Evolutionary conservation across 2,888 invertebrate species (phyloP).

Genomic region (Drosophila mayaguana): DNA sequence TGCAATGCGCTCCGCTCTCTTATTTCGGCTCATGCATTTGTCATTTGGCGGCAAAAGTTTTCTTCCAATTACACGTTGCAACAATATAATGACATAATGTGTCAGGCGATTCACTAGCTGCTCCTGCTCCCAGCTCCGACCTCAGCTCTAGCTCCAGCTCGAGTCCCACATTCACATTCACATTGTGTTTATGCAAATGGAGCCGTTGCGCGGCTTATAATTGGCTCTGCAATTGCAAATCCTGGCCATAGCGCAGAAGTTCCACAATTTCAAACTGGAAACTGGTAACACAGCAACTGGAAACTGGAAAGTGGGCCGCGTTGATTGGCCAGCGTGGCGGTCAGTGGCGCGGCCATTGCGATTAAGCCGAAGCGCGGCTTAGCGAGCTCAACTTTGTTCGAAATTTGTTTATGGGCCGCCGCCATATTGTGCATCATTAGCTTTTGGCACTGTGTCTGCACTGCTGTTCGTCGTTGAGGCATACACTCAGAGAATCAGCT

Average conservation of each 20-base stretch:
- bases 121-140: conserved; percentile 23
- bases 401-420: conserved; percentile 55
- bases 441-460: conserved; percentile 28
- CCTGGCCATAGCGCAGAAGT: conserved; percentile 41
- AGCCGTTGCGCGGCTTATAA: conserved; percentile 38
- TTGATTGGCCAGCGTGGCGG: conserved; percentile 63
- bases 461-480: conserved; percentile 23
- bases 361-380: conserved; percentile 50
- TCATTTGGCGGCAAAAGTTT: conserved; percentile 78
- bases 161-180: background rate
- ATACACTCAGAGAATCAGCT: conserved; percentile 4
- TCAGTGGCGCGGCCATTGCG: conserved; percentile 61
- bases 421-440: conserved; percentile 67
- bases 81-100: conserved; percentile 80
- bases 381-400: conserved; percentile 42
- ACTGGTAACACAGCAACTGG: conserved; percentile 57
- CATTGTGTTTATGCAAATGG: conserved; percentile 71
- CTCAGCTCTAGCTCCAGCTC: background rate
- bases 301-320: conserved; percentile 69
- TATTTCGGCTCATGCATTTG: conserved; percentile 65
- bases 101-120: conserved; percentile 47
- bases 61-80: conserved; percentile 80
- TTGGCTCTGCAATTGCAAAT: conserved; percentile 42
- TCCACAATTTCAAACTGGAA: conserved; percentile 40
- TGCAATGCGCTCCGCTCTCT: background rate